Conservation (phyloP, 1,140 invertebrate genomes). For the Bradysia coprophila region DNA sequence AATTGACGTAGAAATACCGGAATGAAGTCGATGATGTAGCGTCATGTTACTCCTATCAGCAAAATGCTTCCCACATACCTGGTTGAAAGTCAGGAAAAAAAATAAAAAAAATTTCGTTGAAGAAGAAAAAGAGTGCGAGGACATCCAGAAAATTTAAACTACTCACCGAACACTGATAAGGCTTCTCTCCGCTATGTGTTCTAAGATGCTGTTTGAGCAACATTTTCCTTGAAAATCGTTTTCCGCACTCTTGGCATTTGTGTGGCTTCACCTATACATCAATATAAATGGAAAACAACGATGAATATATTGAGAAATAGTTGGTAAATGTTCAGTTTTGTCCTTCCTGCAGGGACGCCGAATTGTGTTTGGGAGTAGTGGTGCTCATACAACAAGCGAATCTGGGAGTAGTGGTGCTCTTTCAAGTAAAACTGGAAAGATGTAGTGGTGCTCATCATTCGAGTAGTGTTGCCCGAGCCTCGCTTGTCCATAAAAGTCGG, state of each 20-base stretch:
- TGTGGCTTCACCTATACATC: slow-evolving; percentile 49
- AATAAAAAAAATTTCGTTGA: slow-evolving; percentile 23
- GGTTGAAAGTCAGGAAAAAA: too few relatives aligned
- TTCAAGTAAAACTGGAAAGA: too few relatives aligned
- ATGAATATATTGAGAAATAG: not conserved
- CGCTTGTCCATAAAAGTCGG: too few relatives aligned
- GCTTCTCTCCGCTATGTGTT: slow-evolving; percentile 36
- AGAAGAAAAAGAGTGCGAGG: not conserved
- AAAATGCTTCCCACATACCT: slow-evolving; percentile 27
- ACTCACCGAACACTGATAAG: not conserved
- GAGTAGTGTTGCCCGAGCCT: too few relatives aligned
- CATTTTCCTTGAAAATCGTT: slow-evolving; percentile 70
- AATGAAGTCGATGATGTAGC: slow-evolving; percentile 55
- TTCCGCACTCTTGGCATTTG: slow-evolving; percentile 66
- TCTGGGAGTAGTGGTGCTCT: too few relatives aligned
- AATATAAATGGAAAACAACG: not conserved
- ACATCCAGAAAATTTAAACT: not conserved
- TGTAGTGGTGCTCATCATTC: too few relatives aligned
- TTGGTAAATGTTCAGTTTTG: not conserved
- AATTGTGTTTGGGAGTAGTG: too few relatives aligned
- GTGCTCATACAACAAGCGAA: too few relatives aligned
- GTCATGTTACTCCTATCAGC: slow-evolving; percentile 70
- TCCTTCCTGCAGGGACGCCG: not conserved
- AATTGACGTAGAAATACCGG: slow-evolving; percentile 24
- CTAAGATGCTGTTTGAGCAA: slow-evolving; percentile 57